These are phyloP conservation scores for Drosophila formosana DNA, from an alignment of 2,888 invertebrate species.

Conservation along the genomic window DNA sequence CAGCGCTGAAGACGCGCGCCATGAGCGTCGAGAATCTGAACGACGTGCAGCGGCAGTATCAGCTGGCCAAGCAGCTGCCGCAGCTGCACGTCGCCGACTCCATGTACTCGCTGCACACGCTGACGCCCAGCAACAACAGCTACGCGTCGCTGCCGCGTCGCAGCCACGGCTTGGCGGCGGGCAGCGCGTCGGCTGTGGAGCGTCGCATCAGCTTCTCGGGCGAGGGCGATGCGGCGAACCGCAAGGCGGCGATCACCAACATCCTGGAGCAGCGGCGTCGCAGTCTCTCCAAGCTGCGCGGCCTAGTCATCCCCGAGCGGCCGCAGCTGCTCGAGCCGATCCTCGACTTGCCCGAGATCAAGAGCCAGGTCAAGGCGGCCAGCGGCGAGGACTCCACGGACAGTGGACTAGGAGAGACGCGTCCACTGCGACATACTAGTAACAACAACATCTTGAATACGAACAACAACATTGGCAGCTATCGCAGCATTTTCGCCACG, in stretches of 20 bases:
- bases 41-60: constrained; percentile 82
- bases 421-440: constrained; percentile 35
- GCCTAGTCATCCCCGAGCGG: constrained; percentile 94
- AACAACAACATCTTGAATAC: neutral
- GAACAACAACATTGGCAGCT: constrained; percentile 56
- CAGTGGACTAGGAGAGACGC: constrained; percentile 75
- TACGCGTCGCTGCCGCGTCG: constrained; percentile 63
- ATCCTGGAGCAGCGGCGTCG: constrained; percentile 93
- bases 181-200: constrained; percentile 79
- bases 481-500: constrained; percentile 72
- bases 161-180: constrained; percentile 58
- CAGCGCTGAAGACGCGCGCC: constrained; percentile 85
- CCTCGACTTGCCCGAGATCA: constrained; percentile 93
- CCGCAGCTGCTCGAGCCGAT: constrained; percentile 87
- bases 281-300: constrained; percentile 93
- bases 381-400: constrained; percentile 82
- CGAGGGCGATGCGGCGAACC: constrained; percentile 85
- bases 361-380: constrained; percentile 87
- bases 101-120: constrained; percentile 83
- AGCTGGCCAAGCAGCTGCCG: constrained; percentile 80
- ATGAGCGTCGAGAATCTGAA: constrained; percentile 87
- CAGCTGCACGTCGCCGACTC: constrained; percentile 82
- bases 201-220: constrained; percentile 84
- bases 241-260: constrained; percentile 90
- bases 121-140: constrained; percentile 67